Percentiles rank a stretch among this genome's conserved stretches.
Evolutionary conservation across 2,113 vertebrate species (phyloP).

Genomic region (Oncorhynchus nerka): DNA sequence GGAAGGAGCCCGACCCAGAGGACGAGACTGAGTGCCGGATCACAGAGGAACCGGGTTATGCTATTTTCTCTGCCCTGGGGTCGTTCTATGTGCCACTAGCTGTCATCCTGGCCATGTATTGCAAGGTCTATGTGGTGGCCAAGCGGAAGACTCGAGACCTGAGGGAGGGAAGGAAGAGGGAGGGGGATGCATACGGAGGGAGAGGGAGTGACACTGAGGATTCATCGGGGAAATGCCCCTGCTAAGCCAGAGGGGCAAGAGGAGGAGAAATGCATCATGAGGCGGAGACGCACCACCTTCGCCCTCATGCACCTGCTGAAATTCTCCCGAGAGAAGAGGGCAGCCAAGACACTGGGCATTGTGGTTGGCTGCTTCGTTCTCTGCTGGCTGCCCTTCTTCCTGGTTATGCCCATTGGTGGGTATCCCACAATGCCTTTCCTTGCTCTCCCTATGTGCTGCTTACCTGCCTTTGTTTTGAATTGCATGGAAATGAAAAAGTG

Average conservation of each 20-base stretch:
- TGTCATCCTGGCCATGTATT: slow-evolving; percentile 95
- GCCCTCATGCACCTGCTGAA: slow-evolving; percentile 79
- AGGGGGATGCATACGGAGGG: slow-evolving; percentile 57
- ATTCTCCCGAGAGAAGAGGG: slow-evolving; percentile 92
- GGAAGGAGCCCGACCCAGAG: slow-evolving; percentile 88
- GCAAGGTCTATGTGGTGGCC: slow-evolving; percentile 89
- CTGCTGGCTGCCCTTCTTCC: slow-evolving; percentile 97
- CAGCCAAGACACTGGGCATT: slow-evolving; percentile 92
- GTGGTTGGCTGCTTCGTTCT: slow-evolving; percentile 94
- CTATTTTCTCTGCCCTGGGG: slow-evolving; percentile 88
- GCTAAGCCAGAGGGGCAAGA: background rate
- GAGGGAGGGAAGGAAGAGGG: slow-evolving; percentile 74
- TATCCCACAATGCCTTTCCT: slow-evolving; percentile 17
- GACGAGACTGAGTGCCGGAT: slow-evolving; percentile 89
- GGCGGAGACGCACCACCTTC: slow-evolving; percentile 62
- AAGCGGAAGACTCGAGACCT: slow-evolving; percentile 78
- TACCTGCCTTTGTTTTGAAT: background rate
- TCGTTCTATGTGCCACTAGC: slow-evolving; percentile 92
- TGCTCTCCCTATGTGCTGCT: no score
- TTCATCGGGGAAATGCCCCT: slow-evolving; percentile 78
- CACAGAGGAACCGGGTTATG: slow-evolving; percentile 89
- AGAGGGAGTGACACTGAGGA: slow-evolving; percentile 83
- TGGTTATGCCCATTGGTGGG: slow-evolving; percentile 92
- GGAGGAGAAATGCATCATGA: slow-evolving; percentile 8
- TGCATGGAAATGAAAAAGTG: background rate